Evolutionary conservation across 2,888 invertebrate species (phyloP).

Genomic region (Sarcophaga caerulescens): DNA sequence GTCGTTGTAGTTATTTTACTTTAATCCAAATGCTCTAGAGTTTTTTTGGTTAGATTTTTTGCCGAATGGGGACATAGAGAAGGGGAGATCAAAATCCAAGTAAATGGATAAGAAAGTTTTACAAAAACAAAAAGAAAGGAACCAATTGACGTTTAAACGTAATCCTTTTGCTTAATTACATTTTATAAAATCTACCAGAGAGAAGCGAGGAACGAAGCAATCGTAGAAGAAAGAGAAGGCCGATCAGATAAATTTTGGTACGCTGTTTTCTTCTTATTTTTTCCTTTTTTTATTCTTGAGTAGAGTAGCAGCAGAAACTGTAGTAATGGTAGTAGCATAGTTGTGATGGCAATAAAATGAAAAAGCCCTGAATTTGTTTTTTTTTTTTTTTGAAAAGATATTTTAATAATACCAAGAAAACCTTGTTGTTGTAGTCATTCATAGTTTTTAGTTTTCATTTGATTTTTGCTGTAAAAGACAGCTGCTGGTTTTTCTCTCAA

Average conservation of each 20-base stretch:
- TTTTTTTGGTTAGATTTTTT: no score
- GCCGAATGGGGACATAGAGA: no score
- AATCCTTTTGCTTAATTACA: constrained; percentile 67
- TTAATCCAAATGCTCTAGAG: background rate
- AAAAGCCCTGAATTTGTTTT: no score
- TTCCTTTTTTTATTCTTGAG: background rate
- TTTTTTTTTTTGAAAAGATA: no score
- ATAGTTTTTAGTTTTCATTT: background rate
- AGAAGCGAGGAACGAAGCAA: background rate
- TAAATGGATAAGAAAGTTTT: background rate
- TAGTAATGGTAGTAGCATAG: no score
- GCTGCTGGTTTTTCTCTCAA: background rate
- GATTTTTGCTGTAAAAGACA: constrained; percentile 10
- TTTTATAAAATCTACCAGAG: constrained; percentile 29
- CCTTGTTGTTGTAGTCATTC: background rate
- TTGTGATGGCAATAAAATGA: background rate
- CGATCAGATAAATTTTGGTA: background rate
- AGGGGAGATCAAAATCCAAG: no score
- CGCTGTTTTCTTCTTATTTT: background rate
- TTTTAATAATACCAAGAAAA: no score
- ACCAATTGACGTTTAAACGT: background rate
- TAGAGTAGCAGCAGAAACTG: no score
- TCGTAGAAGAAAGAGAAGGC: background rate
- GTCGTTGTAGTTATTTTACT: no score
- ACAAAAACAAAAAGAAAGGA: background rate